Evolutionary conservation across 1,140 invertebrate species (phyloP).

Genomic region (Scylla paramamosain): DNA sequence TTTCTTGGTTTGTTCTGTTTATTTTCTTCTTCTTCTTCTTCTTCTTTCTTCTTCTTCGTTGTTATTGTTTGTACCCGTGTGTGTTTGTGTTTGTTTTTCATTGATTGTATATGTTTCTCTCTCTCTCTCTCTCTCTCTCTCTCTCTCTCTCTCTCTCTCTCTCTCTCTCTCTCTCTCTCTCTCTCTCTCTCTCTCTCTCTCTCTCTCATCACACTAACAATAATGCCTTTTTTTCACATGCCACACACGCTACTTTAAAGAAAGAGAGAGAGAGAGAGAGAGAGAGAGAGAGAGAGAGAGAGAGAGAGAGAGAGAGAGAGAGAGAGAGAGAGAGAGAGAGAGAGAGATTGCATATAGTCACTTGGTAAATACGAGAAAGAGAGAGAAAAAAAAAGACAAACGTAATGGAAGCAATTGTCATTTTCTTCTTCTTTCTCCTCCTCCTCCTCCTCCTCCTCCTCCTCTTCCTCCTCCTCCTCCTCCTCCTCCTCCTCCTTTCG

Average conservation of each 20-base stretch:
- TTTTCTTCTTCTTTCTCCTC: too few species aligned
- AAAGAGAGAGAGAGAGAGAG: neutral
- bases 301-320: neutral
- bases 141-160: conserved; percentile 36
- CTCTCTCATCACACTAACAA: neutral
- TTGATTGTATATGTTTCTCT: neutral
- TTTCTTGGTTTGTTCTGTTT: neutral
- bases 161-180: conserved; percentile 34
- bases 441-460: too few species aligned
- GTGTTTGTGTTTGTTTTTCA: neutral
- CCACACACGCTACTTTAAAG: neutral
- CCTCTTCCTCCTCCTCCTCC: too few species aligned
- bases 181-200: conserved; percentile 27
- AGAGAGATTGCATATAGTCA: neutral
- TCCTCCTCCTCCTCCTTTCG: too few species aligned
- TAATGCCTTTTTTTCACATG: too few species aligned
- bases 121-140: conserved; percentile 28
- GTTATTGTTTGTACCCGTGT: neutral
- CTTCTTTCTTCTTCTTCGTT: neutral
- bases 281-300: neutral
- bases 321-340: neutral
- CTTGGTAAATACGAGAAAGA: neutral
- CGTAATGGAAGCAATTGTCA: too few species aligned
- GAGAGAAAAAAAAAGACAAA: neutral
- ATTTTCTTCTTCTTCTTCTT: neutral